Conservation (phyloP, 1,140 invertebrate genomes). For the Cataglyphis hispanica region DNA sequence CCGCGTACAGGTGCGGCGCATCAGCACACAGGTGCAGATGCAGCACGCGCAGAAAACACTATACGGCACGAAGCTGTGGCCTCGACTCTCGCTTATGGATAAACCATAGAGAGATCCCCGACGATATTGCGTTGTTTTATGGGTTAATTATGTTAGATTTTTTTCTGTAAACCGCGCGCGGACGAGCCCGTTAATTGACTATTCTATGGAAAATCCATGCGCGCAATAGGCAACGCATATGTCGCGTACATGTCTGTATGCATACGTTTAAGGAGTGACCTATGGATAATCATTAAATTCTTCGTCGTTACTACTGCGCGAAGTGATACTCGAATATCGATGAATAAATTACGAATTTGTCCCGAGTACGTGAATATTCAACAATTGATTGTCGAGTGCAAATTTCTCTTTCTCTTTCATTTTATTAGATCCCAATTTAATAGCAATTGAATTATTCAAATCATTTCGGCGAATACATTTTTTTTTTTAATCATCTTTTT, state of each 20-base stretch:
- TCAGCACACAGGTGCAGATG: constrained; percentile 20
- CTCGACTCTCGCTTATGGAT: constrained; percentile 68
- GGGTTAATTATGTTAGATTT: constrained; percentile 81
- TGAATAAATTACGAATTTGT: constrained; percentile 61
- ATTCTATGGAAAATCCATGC: constrained; percentile 72
- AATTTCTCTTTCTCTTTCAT: not conserved
- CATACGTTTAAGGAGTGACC: constrained; percentile 57
- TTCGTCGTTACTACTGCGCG: constrained; percentile 17
- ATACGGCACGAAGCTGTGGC: constrained; percentile 39
- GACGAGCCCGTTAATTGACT: constrained; percentile 59
- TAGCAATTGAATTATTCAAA: not conserved
- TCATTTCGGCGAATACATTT: not conserved
- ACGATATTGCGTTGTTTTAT: constrained; percentile 79
- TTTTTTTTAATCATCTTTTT: not conserved
- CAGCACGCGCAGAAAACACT: constrained; percentile 40
- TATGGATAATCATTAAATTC: constrained; percentile 39
- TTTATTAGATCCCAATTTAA: not conserved
- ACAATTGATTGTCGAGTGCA: not conserved
- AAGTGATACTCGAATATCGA: constrained; percentile 3
- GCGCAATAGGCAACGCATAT: constrained; percentile 3
- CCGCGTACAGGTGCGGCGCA: constrained; percentile 50
- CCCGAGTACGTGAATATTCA: not conserved
- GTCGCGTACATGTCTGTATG: not conserved
- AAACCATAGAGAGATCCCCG: constrained; percentile 70
- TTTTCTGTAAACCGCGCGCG: constrained; percentile 58